phyloP scores from a whole-genome alignment of 2,797 vertebrate genomes.

The Acrossocheilus wenchowensis region DNA sequence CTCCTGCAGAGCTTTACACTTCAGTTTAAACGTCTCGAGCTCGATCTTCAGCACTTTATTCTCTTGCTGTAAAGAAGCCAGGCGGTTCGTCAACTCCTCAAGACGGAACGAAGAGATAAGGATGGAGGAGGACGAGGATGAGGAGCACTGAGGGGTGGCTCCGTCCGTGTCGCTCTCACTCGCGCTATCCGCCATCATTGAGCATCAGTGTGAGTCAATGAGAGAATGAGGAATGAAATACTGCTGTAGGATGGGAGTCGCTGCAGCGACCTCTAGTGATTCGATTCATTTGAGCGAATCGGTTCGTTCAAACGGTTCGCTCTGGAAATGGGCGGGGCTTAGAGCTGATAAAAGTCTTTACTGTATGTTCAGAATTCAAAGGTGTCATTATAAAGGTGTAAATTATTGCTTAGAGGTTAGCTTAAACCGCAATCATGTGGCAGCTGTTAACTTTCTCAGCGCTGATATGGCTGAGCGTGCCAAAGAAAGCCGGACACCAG shows the following conservation, averaged over 20 bases:
- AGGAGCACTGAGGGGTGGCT: constrained; percentile 72
- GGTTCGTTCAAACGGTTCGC: background rate
- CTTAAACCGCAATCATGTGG: background rate
- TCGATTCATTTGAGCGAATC: background rate
- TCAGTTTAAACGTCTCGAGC: constrained; percentile 89
- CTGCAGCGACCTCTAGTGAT: constrained; percentile 49
- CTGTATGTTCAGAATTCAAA: background rate
- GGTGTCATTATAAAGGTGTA: background rate
- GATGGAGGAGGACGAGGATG: constrained; percentile 72
- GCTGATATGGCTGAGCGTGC: background rate
- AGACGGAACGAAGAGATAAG: constrained; percentile 86
- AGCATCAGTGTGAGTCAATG: constrained; percentile 5
- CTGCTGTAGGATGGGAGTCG: background rate
- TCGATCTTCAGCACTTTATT: constrained; percentile 91
- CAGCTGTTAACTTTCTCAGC: background rate
- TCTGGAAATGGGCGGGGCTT: background rate
- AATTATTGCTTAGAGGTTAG: background rate
- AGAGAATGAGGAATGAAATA: background rate
- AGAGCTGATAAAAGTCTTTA: background rate
- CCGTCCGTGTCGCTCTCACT: constrained; percentile 79
- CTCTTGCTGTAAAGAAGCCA: constrained; percentile 89
- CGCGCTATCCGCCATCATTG: constrained; percentile 70
- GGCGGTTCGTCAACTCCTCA: constrained; percentile 86
- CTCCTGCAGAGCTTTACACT: constrained; percentile 88
- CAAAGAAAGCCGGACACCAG: background rate